A percentile compares a stretch with the other conserved stretches of the same genome.
Conservation (phyloP, 2,797 vertebrate genomes). For the Apodemus agrarius region DNA sequence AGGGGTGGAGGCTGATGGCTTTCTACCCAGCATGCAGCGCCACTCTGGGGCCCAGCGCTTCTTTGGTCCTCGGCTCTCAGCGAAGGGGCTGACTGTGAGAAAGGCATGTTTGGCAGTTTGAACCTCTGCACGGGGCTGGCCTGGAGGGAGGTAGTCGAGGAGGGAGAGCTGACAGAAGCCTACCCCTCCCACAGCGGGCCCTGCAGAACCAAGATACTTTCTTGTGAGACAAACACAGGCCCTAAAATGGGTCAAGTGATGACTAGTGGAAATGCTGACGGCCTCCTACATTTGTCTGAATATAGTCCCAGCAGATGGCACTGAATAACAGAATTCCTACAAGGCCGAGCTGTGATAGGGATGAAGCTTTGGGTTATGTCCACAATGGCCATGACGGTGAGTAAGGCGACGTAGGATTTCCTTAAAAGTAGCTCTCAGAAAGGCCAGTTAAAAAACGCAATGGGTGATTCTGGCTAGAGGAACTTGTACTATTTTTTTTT, state of each 20-base stretch:
- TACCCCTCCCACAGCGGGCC: constrained; percentile 2
- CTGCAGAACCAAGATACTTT: constrained; percentile 14
- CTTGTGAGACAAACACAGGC: constrained; percentile 36
- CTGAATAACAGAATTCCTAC: constrained; percentile 57
- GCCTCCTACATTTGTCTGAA: constrained; percentile 73
- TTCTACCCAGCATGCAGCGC: not conserved
- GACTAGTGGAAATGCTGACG: constrained; percentile 23
- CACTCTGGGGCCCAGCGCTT: not conserved
- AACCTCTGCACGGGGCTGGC: not conserved
- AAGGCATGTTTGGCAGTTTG: not conserved
- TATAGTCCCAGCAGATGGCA: constrained; percentile 76
- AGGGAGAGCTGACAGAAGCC: not conserved
- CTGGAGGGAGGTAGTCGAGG: not conserved
- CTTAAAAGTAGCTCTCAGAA: not conserved
- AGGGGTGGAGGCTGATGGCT: not conserved
- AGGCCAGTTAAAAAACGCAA: not conserved
- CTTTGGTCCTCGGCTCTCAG: not conserved
- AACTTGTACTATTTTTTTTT: constrained; percentile 37
- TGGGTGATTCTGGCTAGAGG: not conserved
- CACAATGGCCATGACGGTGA: not conserved
- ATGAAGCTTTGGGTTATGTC: not conserved
- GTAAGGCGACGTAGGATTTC: not conserved
- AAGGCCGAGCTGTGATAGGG: constrained; percentile 47
- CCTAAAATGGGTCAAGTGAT: constrained; percentile 72
- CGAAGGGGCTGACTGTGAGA: not conserved